Percentiles rank a stretch among this genome's conserved stretches.
These are phyloP conservation scores for Andrena camellia DNA, from an alignment of 2,888 invertebrate genomes.

Conservation along the genomic window DNA sequence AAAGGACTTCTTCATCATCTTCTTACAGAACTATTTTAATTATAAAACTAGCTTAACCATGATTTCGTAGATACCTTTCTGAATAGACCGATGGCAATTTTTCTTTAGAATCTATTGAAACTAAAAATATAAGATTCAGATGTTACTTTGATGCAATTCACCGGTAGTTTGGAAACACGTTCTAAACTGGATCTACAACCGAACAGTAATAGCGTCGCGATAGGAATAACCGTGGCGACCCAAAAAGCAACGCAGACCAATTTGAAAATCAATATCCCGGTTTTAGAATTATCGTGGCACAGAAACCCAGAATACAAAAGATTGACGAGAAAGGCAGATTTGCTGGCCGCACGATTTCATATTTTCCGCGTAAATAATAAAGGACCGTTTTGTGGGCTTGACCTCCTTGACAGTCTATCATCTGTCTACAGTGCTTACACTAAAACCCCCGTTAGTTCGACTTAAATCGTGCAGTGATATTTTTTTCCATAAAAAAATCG, in stretches of 20 bases:
- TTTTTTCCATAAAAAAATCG: neutral
- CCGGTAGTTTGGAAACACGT: too few species aligned
- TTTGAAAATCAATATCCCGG: neutral
- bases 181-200: neutral
- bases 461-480: neutral
- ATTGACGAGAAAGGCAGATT: slow-evolving; percentile 2
- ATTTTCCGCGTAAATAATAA: slow-evolving; percentile 6
- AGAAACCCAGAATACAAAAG: slow-evolving; percentile 54
- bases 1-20: neutral
- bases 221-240: neutral
- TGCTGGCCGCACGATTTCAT: neutral
- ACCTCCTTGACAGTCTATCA: neutral
- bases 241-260: neutral
- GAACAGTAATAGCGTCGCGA: neutral
- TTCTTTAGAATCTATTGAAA: too few species aligned
- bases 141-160: too few species aligned
- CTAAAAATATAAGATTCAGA: too few species aligned
- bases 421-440: neutral
- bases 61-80: too few species aligned
- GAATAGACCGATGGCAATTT: too few species aligned
- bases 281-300: slow-evolving; percentile 58
- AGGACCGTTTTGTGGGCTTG: neutral
- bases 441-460: neutral
- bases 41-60: too few species aligned
- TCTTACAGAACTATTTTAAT: too few species aligned